phyloP scores from a whole-genome alignment of 2,888 invertebrate species.

The Odontomyia ornata region DNA sequence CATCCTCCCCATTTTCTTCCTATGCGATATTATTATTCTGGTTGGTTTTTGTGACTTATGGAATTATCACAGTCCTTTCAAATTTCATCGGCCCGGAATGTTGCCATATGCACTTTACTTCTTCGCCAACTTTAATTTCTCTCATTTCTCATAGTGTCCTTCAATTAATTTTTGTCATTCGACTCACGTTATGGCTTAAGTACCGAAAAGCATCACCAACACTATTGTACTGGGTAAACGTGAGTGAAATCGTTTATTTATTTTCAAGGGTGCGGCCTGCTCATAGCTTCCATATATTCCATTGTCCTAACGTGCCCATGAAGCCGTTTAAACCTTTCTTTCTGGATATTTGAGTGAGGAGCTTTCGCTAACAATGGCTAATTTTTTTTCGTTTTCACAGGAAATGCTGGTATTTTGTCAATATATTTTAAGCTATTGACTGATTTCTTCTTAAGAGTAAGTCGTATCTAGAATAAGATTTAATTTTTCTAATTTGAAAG shows the following conservation, averaged over 20 bases:
- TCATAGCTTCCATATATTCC: neutral
- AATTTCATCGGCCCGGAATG: neutral
- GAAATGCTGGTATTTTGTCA: neutral
- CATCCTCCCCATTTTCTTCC: neutral
- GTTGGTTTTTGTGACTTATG: neutral
- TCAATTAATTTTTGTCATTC: conserved; percentile 38
- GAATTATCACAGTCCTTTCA: neutral
- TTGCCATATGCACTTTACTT: neutral
- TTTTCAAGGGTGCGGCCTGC: neutral
- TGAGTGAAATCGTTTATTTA: conserved; percentile 26
- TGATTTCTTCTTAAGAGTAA: no score
- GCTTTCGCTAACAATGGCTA: neutral
- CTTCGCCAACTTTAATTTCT: conserved; percentile 12
- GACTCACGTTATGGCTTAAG: conserved; percentile 24
- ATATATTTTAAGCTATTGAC: no score
- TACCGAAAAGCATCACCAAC: conserved; percentile 28
- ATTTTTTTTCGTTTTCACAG: neutral
- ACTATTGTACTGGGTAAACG: conserved; percentile 9
- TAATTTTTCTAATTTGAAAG: no score
- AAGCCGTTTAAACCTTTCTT: neutral
- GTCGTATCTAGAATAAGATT: no score
- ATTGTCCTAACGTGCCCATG: neutral
- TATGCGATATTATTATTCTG: neutral
- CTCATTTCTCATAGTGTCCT: neutral
- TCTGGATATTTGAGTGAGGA: neutral